phyloP scores from a whole-genome alignment of 2,888 invertebrate species.

The Strigamia maritima region DNA sequence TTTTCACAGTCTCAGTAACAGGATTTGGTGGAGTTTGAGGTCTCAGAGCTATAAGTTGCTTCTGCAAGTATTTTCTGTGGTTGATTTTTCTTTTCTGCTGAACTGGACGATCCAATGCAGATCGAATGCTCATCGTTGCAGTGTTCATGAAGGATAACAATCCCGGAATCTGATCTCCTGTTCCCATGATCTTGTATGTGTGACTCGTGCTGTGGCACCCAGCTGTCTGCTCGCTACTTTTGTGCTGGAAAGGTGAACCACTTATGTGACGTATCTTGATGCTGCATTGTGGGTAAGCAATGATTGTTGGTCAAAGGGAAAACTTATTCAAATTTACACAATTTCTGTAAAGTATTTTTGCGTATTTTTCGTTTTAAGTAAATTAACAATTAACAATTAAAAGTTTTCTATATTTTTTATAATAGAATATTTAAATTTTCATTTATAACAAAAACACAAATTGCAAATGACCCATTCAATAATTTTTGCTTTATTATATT shows the following conservation, averaged over 20 bases:
- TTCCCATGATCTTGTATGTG: neutral
- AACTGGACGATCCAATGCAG: neutral
- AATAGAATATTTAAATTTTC: no score
- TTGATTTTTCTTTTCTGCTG: slow-evolving; percentile 3
- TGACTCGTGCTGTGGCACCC: slow-evolving; percentile 18
- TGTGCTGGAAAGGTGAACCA: slow-evolving; percentile 1
- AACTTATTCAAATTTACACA: neutral
- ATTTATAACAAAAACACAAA: no score
- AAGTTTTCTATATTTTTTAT: no score
- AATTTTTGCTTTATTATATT: neutral
- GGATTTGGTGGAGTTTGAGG: neutral
- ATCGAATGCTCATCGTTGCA: slow-evolving; percentile 1
- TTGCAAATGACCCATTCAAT: neutral
- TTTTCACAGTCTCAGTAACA: neutral
- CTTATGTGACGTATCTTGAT: neutral
- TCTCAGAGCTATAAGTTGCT: slow-evolving; percentile 5
- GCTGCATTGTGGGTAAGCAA: neutral
- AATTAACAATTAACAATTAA: no score
- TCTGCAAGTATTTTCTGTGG: slow-evolving; percentile 7
- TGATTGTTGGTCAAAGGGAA: neutral
- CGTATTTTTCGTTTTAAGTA: no score
- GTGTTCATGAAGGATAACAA: neutral
- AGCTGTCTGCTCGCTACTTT: slow-evolving; percentile 17
- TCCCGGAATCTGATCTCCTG: neutral
- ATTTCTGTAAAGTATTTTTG: no score